Conservation (phyloP, 2,113 vertebrate genomes). For the Oophaga pumilio region DNA sequence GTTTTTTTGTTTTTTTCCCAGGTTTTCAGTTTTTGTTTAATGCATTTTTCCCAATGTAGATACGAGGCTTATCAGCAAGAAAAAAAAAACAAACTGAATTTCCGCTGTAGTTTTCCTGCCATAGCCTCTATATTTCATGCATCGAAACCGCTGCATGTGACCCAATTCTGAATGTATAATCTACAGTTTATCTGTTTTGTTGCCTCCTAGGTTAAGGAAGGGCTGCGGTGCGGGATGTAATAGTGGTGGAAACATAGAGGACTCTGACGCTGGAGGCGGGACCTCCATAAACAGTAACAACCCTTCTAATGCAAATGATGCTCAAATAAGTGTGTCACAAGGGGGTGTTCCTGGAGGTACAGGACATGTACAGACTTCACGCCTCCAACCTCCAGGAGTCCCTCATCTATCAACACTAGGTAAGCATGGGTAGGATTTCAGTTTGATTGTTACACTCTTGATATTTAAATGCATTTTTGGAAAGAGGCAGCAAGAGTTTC, state of each 20-base stretch:
- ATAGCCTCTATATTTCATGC: too few species aligned
- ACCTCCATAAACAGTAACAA: conserved; percentile 85
- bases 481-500: neutral
- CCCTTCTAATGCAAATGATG: conserved; percentile 77
- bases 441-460: neutral
- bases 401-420: conserved; percentile 82
- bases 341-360: conserved; percentile 68
- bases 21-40: too few species aligned
- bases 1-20: too few species aligned
- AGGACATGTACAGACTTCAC: conserved; percentile 75
- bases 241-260: conserved; percentile 97
- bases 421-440: conserved; percentile 60
- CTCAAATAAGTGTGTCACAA: conserved; percentile 78
- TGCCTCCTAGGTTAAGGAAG: conserved; percentile 82
- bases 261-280: conserved; percentile 87
- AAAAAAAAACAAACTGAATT: too few species aligned
- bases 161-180: too few species aligned
- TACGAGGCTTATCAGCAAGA: too few species aligned
- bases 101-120: too few species aligned
- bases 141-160: too few species aligned
- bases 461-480: neutral
- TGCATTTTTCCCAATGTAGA: too few species aligned
- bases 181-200: neutral
- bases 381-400: conserved; percentile 78
- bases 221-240: conserved; percentile 98